These are phyloP conservation scores for Seira musarum DNA, from an alignment of 2,888 invertebrate genomes.

Conservation along the genomic window DNA sequence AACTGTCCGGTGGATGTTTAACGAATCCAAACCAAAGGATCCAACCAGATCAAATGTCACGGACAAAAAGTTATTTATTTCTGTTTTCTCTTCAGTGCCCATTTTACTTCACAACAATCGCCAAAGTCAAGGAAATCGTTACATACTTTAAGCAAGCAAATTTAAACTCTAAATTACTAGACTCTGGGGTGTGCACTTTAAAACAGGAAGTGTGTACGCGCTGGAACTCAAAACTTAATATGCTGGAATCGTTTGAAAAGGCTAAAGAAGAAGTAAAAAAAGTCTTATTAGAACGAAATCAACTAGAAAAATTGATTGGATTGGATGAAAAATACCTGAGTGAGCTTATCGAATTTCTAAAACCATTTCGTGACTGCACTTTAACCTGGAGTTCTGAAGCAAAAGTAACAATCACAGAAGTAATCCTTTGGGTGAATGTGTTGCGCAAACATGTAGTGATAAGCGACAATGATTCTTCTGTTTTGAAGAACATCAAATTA, in stretches of 20 bases:
- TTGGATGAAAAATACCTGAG: slow-evolving; percentile 7
- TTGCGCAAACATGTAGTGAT: neutral
- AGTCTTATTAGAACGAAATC: slow-evolving; percentile 23
- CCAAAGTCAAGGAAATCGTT: slow-evolving; percentile 15
- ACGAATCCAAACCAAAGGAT: neutral
- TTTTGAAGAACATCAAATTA: slow-evolving; percentile 15
- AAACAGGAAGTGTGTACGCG: slow-evolving; percentile 35
- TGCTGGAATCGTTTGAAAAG: slow-evolving; percentile 32
- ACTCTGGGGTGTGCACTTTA: neutral
- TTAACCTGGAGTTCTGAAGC: slow-evolving; percentile 11
- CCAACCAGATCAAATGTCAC: neutral
- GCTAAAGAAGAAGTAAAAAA: slow-evolving; percentile 10
- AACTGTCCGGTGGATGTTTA: slow-evolving; percentile 8
- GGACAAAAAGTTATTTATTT: slow-evolving; percentile 2
- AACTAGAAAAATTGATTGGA: neutral
- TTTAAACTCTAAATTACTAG: neutral
- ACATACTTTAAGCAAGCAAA: slow-evolving; percentile 27
- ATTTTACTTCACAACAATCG: neutral
- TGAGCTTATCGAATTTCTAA: slow-evolving; percentile 20
- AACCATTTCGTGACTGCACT: slow-evolving; percentile 31
- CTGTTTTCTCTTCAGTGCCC: slow-evolving; percentile 14
- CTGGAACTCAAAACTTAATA: slow-evolving; percentile 24
- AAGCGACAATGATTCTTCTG: neutral
- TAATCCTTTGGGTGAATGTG: neutral
- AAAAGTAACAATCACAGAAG: neutral